These are phyloP conservation scores for Chouioia cunea DNA, from an alignment of 2,888 invertebrate genomes.

Conservation along the genomic window DNA sequence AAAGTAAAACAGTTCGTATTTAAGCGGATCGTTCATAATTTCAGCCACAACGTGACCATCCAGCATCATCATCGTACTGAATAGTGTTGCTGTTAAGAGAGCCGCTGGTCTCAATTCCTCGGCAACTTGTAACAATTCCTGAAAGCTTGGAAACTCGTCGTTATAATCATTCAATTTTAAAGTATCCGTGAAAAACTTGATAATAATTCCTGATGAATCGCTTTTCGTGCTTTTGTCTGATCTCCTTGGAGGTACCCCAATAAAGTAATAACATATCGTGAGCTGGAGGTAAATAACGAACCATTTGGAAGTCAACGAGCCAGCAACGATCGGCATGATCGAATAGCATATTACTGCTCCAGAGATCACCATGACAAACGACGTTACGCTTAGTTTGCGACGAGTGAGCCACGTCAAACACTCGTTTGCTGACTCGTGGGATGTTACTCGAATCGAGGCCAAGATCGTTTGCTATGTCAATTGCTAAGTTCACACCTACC, in stretches of 20 bases:
- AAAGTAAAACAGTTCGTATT: constrained; percentile 51
- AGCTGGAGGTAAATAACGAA: constrained; percentile 36
- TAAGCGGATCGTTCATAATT: constrained; percentile 53
- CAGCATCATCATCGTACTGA: constrained; percentile 58
- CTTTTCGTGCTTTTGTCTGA: constrained; percentile 9
- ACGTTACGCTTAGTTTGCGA: constrained; percentile 66
- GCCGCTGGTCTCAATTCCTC: constrained; percentile 61
- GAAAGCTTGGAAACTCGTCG: constrained; percentile 63
- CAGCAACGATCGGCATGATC: constrained; percentile 1
- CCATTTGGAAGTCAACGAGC: constrained; percentile 38
- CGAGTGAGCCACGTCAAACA: constrained; percentile 46
- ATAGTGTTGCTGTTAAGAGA: constrained; percentile 57
- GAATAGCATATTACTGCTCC: constrained; percentile 41
- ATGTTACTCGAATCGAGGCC: constrained; percentile 35
- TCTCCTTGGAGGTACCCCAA: constrained; percentile 13
- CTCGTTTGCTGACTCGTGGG: constrained; percentile 48
- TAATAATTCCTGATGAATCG: constrained; percentile 29
- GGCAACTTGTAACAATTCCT: constrained; percentile 56
- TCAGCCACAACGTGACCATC: constrained; percentile 52
- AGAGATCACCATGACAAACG: constrained; percentile 40
- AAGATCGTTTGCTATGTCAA: constrained; percentile 53
- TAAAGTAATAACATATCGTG: constrained; percentile 41
- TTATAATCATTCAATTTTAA: constrained; percentile 38
- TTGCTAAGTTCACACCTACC: constrained; percentile 51
- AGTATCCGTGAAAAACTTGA: constrained; percentile 21